Conservation (phyloP, 2,113 vertebrate species). For the Leucopsar rothschildi region DNA sequence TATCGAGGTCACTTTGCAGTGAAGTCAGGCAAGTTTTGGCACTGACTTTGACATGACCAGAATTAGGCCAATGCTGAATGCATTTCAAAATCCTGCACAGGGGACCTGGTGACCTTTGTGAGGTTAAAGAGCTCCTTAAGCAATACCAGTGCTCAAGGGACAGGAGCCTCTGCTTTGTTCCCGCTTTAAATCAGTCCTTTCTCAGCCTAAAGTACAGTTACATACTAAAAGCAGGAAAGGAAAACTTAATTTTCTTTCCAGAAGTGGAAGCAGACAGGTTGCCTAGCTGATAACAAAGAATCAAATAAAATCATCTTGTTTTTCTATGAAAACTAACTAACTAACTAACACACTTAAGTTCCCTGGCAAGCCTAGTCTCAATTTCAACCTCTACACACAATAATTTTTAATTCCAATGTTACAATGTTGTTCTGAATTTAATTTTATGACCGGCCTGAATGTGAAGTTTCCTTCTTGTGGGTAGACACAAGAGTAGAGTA, state of each 20-base stretch:
- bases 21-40: background rate
- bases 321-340: background rate
- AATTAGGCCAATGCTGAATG: background rate
- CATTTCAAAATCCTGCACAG: background rate
- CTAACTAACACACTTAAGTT: background rate
- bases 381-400: background rate
- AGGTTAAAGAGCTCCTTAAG: background rate
- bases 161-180: background rate
- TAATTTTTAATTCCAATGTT: background rate
- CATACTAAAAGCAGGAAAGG: background rate
- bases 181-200: background rate
- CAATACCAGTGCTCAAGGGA: background rate
- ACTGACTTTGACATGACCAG: fast-evolving
- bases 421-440: background rate
- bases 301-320: background rate
- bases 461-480: background rate
- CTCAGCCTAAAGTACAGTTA: background rate
- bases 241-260: background rate
- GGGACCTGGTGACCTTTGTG: background rate
- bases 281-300: background rate
- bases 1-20: background rate
- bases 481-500: background rate
- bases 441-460: background rate
- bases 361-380: background rate
- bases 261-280: background rate